A percentile compares a stretch with the other conserved stretches of the same genome.
phyloP scores from a whole-genome alignment of 2,888 invertebrate genomes.

The Drosophila hawaiiensis region DNA sequence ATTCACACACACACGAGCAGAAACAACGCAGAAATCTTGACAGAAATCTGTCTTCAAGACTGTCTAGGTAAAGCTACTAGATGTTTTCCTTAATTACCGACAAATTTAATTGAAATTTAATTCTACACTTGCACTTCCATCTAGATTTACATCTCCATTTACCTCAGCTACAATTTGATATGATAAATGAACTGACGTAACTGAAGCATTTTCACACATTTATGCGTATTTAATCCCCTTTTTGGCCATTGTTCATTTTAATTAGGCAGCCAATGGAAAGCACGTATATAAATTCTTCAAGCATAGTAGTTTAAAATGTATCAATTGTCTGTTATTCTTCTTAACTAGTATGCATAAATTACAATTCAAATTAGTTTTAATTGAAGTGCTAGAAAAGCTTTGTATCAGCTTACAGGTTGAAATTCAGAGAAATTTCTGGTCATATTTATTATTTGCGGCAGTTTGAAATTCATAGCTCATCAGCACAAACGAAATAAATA shows the following conservation, averaged over 20 bases:
- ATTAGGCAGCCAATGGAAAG: constrained; percentile 3
- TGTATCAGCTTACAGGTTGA: not conserved
- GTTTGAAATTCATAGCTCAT: not conserved
- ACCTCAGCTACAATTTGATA: constrained; percentile 15
- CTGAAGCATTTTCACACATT: not conserved
- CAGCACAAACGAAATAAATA: not conserved
- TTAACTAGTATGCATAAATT: not conserved
- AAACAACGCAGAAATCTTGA: constrained; percentile 14
- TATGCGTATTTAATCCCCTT: constrained; percentile 12
- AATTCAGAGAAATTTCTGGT: not conserved
- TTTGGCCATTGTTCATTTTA: constrained; percentile 7
- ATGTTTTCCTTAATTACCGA: constrained; percentile 43
- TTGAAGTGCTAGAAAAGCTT: not conserved
- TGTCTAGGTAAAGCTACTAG: constrained; percentile 16
- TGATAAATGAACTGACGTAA: constrained; percentile 16
- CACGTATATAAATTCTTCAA: not conserved
- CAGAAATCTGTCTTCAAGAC: constrained; percentile 16
- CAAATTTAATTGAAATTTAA: constrained; percentile 45
- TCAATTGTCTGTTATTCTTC: not conserved
- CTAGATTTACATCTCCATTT: constrained; percentile 6
- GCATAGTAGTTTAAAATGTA: constrained; percentile 1
- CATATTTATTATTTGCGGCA: not conserved
- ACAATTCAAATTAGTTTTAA: not conserved
- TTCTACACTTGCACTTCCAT: constrained; percentile 11
- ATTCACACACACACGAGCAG: constrained; percentile 22